These are phyloP conservation scores for Discoglossus pictus DNA, from an alignment of 2,797 vertebrate species.

Conservation along the genomic window DNA sequence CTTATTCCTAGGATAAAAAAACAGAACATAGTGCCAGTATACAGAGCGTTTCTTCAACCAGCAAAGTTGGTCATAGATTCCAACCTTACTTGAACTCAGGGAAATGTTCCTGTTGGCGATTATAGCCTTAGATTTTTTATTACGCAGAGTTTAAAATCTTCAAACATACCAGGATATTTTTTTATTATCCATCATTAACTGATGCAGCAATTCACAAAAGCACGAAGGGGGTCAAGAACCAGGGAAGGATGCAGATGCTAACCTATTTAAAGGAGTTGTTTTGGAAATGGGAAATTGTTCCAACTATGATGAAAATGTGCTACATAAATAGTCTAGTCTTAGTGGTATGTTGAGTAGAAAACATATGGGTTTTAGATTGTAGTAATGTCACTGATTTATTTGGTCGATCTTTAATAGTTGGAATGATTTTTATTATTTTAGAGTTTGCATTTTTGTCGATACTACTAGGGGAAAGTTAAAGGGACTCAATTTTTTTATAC, in stretches of 20 bases:
- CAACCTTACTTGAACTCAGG: constrained; percentile 57
- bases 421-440: constrained; percentile 16
- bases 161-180: too few relatives aligned
- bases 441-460: background rate
- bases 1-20: constrained; percentile 73
- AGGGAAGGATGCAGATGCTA: constrained; percentile 23
- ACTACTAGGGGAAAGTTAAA: too few relatives aligned
- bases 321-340: constrained; percentile 23
- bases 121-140: background rate
- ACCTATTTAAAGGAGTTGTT: constrained; percentile 35
- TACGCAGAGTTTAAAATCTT: too few relatives aligned
- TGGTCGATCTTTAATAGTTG: constrained; percentile 51
- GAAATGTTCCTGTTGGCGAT: constrained; percentile 6
- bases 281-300: constrained; percentile 29
- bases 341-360: constrained; percentile 19
- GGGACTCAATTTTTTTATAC: too few relatives aligned
- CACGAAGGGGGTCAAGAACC: background rate
- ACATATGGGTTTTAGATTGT: constrained; percentile 38
- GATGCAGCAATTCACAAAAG: background rate
- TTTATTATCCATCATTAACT: too few relatives aligned
- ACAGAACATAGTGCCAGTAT: constrained; percentile 59
- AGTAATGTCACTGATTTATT: constrained; percentile 37
- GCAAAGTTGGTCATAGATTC: constrained; percentile 53
- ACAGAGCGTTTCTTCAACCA: constrained; percentile 62
- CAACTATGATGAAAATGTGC: constrained; percentile 33